Evolutionary conservation across 1,140 invertebrate genomes (phyloP).

Genomic region (Tetragonula clypearis): DNA sequence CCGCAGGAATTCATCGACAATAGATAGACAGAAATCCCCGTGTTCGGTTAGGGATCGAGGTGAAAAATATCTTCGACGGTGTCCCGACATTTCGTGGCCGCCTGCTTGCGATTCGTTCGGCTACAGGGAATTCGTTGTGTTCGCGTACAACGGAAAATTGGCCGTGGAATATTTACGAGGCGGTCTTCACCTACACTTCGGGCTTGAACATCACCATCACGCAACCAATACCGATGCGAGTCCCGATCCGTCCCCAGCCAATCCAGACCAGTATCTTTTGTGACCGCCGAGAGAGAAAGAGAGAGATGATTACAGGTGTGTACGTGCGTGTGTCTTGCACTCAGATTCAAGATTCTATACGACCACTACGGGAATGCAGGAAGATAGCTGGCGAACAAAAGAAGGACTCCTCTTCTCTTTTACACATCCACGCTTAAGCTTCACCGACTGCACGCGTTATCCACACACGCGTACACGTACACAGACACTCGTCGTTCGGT

Average conservation of each 20-base stretch:
- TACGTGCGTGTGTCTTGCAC: conserved; percentile 34
- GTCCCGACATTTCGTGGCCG: conserved; percentile 14
- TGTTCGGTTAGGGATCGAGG: conserved; percentile 22
- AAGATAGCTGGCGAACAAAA: conserved; percentile 59
- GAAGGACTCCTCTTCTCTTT: conserved; percentile 43
- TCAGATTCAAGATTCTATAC: conserved; percentile 52
- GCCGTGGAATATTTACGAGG: conserved; percentile 69
- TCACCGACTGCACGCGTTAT: neutral
- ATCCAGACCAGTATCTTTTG: conserved; percentile 30
- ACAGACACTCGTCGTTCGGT: conserved; percentile 2
- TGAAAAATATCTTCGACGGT: conserved; percentile 42
- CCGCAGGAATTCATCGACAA: conserved; percentile 45
- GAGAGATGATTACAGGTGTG: conserved; percentile 22
- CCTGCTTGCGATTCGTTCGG: conserved; percentile 39
- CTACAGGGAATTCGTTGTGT: conserved; percentile 42
- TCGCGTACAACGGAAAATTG: conserved; percentile 59
- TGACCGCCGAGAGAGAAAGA: conserved; percentile 15
- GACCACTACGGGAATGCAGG: conserved; percentile 37
- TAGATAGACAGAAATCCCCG: conserved; percentile 41
- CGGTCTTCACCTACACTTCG: conserved; percentile 40
- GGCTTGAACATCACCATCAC: conserved; percentile 15
- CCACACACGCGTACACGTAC: neutral
- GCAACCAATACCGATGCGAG: conserved; percentile 6
- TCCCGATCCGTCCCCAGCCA: neutral
- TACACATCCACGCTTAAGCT: conserved; percentile 11